Evolutionary conservation across 2,797 vertebrate genomes (phyloP).

Genomic region (Hippoglossus hippoglossus): DNA sequence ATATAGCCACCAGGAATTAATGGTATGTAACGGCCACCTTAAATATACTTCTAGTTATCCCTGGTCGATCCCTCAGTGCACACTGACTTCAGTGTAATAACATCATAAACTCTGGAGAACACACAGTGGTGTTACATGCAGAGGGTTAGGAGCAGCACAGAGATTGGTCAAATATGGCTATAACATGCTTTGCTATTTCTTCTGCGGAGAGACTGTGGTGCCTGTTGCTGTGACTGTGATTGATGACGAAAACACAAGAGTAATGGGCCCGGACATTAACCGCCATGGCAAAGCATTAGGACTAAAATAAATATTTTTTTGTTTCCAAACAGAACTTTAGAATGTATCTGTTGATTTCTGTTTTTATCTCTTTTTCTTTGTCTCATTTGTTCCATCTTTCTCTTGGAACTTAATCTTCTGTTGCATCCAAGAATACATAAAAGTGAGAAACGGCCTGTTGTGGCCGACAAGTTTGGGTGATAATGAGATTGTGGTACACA

Average conservation of each 20-base stretch:
- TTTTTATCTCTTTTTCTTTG: background rate
- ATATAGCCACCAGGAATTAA: conserved; percentile 45
- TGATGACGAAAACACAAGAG: background rate
- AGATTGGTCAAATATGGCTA: conserved; percentile 11
- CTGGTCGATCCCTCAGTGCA: conserved; percentile 20
- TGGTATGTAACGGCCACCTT: conserved; percentile 37
- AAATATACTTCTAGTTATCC: conserved; percentile 65
- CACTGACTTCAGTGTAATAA: conserved; percentile 50
- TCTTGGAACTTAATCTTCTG: background rate
- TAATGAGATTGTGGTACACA: conserved; percentile 15
- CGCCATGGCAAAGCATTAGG: background rate
- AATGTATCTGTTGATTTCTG: background rate
- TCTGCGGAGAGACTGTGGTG: conserved; percentile 13
- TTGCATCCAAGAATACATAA: background rate
- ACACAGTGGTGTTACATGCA: background rate
- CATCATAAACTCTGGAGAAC: conserved; percentile 54
- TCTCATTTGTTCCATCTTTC: background rate
- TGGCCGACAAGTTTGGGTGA: background rate
- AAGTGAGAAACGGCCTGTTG: conserved; percentile 6
- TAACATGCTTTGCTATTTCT: conserved; percentile 19
- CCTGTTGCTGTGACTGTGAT: conserved; percentile 7
- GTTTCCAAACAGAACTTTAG: too few species aligned
- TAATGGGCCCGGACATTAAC: background rate
- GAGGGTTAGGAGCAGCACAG: conserved; percentile 6
- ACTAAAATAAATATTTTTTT: background rate